phyloP scores from a whole-genome alignment of 2,888 invertebrate species.

The Eilema caniola region DNA sequence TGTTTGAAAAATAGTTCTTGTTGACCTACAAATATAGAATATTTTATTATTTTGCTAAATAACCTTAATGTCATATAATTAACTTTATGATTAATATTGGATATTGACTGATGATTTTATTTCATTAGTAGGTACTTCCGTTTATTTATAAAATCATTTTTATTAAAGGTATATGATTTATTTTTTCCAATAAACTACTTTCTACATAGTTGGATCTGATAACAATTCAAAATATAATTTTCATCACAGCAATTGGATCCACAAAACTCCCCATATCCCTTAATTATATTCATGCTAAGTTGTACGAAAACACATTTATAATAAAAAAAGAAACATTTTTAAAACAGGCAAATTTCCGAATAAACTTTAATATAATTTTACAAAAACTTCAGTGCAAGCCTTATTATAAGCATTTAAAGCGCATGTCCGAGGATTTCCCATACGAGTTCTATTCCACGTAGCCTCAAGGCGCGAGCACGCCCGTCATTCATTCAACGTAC shows the following conservation, averaged over 20 bases:
- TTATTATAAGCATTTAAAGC: slow-evolving; percentile 44
- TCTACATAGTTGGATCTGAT: neutral
- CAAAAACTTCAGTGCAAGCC: slow-evolving; percentile 30
- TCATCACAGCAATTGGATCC: neutral
- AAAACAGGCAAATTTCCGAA: neutral
- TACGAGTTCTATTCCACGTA: slow-evolving; percentile 65
- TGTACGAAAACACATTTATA: neutral
- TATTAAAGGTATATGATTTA: no score
- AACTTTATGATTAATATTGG: no score
- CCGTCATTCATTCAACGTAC: slow-evolving; percentile 73
- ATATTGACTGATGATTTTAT: no score
- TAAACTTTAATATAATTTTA: slow-evolving; percentile 1
- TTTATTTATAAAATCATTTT: neutral
- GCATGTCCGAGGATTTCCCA: slow-evolving; percentile 67
- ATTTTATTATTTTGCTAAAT: no score
- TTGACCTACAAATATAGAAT: no score
- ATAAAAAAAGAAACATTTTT: neutral
- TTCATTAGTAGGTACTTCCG: neutral
- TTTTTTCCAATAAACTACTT: neutral
- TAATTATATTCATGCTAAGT: neutral
- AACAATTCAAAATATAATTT: no score
- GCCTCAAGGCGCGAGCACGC: slow-evolving; percentile 67
- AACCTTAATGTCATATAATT: no score
- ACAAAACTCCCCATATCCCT: neutral
- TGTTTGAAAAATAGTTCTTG: no score